These are phyloP conservation scores for Tupaia tana DNA, from an alignment of 2,113 vertebrate genomes.

Conservation along the genomic window DNA sequence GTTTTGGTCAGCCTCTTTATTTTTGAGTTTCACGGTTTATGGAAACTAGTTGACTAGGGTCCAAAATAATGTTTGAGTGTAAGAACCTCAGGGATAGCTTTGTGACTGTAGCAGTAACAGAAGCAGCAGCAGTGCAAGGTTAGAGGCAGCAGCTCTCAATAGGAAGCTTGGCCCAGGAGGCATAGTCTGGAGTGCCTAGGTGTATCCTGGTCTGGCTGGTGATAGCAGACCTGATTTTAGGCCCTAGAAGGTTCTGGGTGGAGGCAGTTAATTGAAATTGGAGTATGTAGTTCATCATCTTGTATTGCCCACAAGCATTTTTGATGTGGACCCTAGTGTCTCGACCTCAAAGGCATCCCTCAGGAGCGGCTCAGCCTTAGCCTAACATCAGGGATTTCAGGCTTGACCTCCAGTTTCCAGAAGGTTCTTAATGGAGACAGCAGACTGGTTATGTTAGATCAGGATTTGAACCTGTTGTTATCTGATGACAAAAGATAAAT, in stretches of 20 bases:
- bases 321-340: background rate
- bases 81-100: conserved; percentile 1
- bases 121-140: background rate
- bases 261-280: background rate
- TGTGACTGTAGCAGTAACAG: background rate
- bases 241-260: background rate
- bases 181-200: background rate
- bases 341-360: background rate
- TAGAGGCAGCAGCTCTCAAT: background rate
- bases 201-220: background rate
- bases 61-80: background rate
- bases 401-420: background rate
- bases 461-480: conserved; percentile 5
- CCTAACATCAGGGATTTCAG: background rate
- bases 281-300: background rate
- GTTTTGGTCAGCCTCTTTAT: background rate
- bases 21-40: conserved; percentile 39
- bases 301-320: background rate
- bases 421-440: background rate
- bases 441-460: background rate
- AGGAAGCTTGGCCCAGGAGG: background rate
- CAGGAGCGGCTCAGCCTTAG: background rate
- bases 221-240: background rate
- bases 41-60: background rate
- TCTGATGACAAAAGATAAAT: conserved; percentile 28